These are phyloP conservation scores for Lanius collurio DNA, from an alignment of 2,113 vertebrate species.

Conservation along the genomic window DNA sequence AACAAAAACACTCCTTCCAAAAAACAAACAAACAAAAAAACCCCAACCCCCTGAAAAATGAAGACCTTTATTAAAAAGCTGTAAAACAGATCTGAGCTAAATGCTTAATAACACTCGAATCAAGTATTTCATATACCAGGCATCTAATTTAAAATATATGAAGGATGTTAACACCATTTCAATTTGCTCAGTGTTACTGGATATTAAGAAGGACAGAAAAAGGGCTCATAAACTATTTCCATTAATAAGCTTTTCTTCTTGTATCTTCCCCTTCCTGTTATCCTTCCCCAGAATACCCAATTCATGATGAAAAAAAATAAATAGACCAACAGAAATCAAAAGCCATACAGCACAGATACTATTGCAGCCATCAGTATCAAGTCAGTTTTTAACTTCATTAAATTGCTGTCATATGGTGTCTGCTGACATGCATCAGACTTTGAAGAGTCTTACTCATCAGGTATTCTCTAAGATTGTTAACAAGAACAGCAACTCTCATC, in stretches of 20 bases:
- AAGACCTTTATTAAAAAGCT: background rate
- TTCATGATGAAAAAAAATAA: constrained; percentile 10
- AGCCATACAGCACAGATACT: constrained; percentile 55
- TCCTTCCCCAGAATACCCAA: constrained; percentile 49
- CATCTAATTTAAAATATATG: constrained; percentile 33
- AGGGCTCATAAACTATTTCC: constrained; percentile 40
- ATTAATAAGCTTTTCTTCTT: constrained; percentile 58
- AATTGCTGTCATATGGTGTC: constrained; percentile 89
- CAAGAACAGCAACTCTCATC: constrained; percentile 92
- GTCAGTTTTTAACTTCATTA: constrained; percentile 96
- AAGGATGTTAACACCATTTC: constrained; percentile 37
- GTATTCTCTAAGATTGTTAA: constrained; percentile 95
- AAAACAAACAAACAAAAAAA: background rate
- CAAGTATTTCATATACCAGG: constrained; percentile 9
- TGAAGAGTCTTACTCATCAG: constrained; percentile 90
- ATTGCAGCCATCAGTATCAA: constrained; percentile 75
- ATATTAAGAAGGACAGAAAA: constrained; percentile 41
- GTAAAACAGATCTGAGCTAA: background rate
- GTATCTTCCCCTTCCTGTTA: constrained; percentile 56
- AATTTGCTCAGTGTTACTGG: constrained; percentile 32
- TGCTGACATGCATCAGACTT: constrained; percentile 92
- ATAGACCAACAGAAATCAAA: constrained; percentile 59
- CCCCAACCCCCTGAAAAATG: background rate
- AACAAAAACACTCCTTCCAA: background rate
- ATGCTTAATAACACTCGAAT: background rate